Conservation (phyloP, 2,113 vertebrate genomes). For the Cricetomys ansorgei region DNA sequence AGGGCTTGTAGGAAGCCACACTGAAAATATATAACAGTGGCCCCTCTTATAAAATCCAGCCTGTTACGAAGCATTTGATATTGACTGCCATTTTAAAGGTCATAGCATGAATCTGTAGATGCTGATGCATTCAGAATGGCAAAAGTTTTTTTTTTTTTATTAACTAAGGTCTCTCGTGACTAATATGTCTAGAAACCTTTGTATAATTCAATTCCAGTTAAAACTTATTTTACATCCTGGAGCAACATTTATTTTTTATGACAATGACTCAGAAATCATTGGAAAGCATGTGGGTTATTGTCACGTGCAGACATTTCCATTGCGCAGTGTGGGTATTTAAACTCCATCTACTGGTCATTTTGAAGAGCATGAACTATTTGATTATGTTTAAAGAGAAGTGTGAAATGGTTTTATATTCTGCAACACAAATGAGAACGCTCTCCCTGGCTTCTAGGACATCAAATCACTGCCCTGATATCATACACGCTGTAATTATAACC, state of each 20-base stretch:
- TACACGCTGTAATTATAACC: neutral
- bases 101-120: neutral
- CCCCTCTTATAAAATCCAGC: neutral
- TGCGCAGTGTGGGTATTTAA: neutral
- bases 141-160: constrained; percentile 6
- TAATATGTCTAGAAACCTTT: neutral
- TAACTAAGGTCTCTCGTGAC: neutral
- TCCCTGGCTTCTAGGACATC: neutral
- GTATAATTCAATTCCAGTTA: neutral
- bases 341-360: neutral
- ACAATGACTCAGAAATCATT: neutral
- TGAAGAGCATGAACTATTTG: neutral
- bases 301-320: neutral
- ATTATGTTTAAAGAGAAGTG: neutral
- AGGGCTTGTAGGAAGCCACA: neutral
- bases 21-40: neutral
- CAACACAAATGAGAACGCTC: neutral
- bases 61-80: constrained; percentile 6
- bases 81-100: neutral
- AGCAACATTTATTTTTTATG: neutral
- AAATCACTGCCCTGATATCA: neutral
- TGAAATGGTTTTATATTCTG: neutral
- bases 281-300: neutral
- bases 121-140: constrained; percentile 14
- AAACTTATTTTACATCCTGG: neutral